Evolutionary conservation across 2,888 invertebrate species (phyloP), one percentile per base, ranked within the genome.

Genomic region (Synanthedon vespiformis): DNA sequence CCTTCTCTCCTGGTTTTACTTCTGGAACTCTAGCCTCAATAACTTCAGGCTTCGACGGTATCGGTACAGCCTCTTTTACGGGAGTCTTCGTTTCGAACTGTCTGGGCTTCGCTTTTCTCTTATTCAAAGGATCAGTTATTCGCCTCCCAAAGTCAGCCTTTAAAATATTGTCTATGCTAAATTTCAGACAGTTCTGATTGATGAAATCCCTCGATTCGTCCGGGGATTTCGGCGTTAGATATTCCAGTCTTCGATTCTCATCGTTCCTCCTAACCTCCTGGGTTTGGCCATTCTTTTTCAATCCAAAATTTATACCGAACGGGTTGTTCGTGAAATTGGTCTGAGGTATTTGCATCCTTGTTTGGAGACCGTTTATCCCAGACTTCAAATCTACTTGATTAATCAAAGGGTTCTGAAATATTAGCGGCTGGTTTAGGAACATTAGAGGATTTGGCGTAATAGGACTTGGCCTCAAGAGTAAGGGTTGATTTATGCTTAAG

Each of bases 81-180:
- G 76, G 76, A 55, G 68, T 60, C 55, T 80, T 81, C 40, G 66
- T 70, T 57, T 85, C 85, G 57, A 67, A 63, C 56, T 63, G 68
- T 53, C 79, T 72, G 3, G 68, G 61, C 48, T 80, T 85, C 52
- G 74, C 72, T 63, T 90, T 92, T 54, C 91, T 84, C 56, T 90
- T 92, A 51, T 89, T 88, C 53, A 93, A 80, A 11, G 93, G 93
- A 65, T 93, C 91, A 0, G 92, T 91, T 41, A 92, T 91, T 49
- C 92, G 71, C 40, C 92, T 86, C 0, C 95, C 95, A 61, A 95
- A 95, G 72, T 95, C 95, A 0, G 95, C 95, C 67, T 94, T 92
- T 22, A 95, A 78, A 56, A 95, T 95, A 76, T 95, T 95, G 65
- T 94, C 94, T 71, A 96, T 95, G 67, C 95, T 95, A 82, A 95